Conservation (phyloP, 92 coral and sea anemone genomes). For the Zoanthus gigantus region DNA sequence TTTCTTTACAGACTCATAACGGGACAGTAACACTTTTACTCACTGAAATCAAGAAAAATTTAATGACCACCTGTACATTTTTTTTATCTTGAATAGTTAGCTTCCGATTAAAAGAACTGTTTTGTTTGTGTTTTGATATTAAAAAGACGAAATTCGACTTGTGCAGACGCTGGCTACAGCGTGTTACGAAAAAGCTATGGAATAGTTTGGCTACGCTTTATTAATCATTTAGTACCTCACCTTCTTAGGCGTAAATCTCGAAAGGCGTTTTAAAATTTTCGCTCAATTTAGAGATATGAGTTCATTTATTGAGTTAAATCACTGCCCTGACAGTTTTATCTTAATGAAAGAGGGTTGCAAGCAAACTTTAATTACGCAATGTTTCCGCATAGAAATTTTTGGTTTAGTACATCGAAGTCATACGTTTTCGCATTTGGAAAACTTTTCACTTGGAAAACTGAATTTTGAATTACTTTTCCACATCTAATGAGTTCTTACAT, state of each 20-base stretch:
- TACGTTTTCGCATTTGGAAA: background rate
- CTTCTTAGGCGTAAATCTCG: background rate
- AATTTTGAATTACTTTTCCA: no score
- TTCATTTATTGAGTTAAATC: background rate
- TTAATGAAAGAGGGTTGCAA: background rate
- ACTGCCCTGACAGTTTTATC: background rate
- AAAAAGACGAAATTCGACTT: background rate
- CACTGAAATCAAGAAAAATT: background rate
- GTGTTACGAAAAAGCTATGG: slow-evolving; percentile 13
- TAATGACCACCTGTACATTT: background rate
- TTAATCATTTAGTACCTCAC: slow-evolving; percentile 29
- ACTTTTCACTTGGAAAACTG: no score
- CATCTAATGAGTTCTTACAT: no score
- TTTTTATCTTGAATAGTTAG: background rate
- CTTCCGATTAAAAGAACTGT: background rate
- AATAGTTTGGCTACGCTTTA: background rate
- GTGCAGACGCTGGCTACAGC: slow-evolving; percentile 10
- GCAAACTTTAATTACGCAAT: background rate
- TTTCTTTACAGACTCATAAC: slow-evolving; percentile 7
- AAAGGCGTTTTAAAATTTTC: background rate
- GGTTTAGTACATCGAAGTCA: background rate
- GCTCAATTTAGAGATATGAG: background rate
- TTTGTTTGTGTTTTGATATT: background rate
- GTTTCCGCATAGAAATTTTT: background rate
- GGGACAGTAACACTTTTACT: slow-evolving; percentile 26